Evolutionary conservation across 2,888 invertebrate species (phyloP), one percentile per base, ranked within the genome.

Genomic region (Brachyptera putata): DNA sequence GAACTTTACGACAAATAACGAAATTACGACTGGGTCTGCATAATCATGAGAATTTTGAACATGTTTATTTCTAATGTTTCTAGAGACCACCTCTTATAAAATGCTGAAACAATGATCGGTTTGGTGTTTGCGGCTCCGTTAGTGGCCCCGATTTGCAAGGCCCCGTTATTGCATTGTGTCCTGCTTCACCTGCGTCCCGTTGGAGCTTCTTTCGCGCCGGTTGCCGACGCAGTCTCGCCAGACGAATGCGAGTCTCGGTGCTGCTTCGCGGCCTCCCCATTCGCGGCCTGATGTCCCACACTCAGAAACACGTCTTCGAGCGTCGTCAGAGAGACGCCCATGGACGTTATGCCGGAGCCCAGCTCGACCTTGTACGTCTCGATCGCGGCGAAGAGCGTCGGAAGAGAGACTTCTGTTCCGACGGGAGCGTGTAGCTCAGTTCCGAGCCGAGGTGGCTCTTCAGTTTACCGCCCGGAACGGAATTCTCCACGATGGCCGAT

Each of bases 231-330:
- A 37, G 39, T 11, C 3, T 37, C 13, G 14, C 13, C 3, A 16
- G 34, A 30, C 34, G 34, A 5, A 30, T 11, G 11, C 34, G 11
- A 7, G 5, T 30, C 16, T 18, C 3, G 41, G 18, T 21, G 3
- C 16, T 21, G 41, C 41, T 18, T 41, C 21, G 41, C 41, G n/a
- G n/a, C n/a, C n/a, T n/a, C n/a, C n/a, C n/a, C n/a, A 16, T 41
- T 41, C 16, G 16, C 21, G 2, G 41, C 41, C 41, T 18, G 18
- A 7, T 21, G 21, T 16, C 41, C 41, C 18, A 41, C 41, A n/a
- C 84, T 89, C 55, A 95, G 73, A 73, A 94, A 95, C 1, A 97
- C 95, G 74, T 96, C 95, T 73, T 97, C 96, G 69, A 97, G 79
- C 0, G 95, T 94, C 0, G 95, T 92, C 16, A 91, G 83, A 0